Base-by-base conservation (phyloP, 1,140 invertebrate genomes). In the Carposina sasakii region DNA sequence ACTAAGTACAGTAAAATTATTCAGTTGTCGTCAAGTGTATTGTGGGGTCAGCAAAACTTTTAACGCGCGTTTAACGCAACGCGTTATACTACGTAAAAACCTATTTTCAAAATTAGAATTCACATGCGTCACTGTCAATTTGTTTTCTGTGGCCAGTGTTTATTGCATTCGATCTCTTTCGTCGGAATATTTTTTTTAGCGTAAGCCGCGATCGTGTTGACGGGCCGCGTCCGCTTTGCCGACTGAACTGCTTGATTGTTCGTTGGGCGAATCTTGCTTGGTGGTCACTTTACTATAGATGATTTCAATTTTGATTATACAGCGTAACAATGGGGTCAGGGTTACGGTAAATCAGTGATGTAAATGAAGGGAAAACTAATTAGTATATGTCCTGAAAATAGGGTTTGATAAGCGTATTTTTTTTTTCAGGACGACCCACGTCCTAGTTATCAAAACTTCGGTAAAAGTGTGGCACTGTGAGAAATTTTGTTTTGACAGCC, bases 271-370 rank as follows among this genome's bases (percentile, higher is more conserved):
- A 53, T 46, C 64, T 57, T 67, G 6, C 46, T 17, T 22, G 58
- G 64, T 73, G 77, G 77, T 78, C 74, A 77, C 62, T n/a, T n/a
- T 74, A 55, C 60, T 60, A 56, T 69, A 52, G 77, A 62, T 74
- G 73, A 67, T 76, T 67, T 60, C 50, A 60, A 81, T 78, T 73
- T 73, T 76, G 71, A 78, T 78, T 74, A 68, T 60, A 54, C n/a
- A 47, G 56, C 49, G 49, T 55, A 45, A 65, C 60, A 70, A 71
- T 53, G 63, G 61, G 75, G 75, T 76, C 75, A 78, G 58, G 72
- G 75, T 65, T 72, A 70, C 64, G 66, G 26, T 65, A 51, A 57
- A 67, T 63, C 57, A 53, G 54, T 61, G 56, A 57, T 60, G 47
- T 62, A 63, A 60, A 51, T 52, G 43, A 16, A 45, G 43, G 28